phyloP scores from a whole-genome alignment of 2,797 vertebrate species.

The Ctenosaura bakeri region DNA sequence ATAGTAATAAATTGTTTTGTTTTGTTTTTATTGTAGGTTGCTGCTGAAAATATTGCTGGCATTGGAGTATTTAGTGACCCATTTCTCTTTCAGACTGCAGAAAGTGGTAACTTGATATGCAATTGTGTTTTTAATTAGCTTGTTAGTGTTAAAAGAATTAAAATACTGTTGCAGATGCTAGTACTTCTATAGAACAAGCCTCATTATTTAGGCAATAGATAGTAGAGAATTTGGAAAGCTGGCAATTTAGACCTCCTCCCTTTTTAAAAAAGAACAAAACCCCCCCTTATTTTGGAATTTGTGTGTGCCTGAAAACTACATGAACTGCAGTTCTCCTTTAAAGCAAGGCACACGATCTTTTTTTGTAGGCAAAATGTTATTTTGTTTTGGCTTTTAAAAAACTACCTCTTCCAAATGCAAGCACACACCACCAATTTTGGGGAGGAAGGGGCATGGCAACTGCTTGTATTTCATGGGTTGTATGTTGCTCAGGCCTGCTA shows the following conservation, averaged over 20 bases:
- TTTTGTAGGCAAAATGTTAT: no score
- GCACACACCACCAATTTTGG: no score
- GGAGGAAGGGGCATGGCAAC: not conserved
- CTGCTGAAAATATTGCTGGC: slow-evolving; percentile 89
- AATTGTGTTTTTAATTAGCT: not conserved
- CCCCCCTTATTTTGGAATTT: not conserved
- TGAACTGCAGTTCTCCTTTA: no score
- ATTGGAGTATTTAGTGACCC: slow-evolving; percentile 90
- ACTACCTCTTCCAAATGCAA: no score
- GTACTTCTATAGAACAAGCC: not conserved
- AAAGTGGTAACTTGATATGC: slow-evolving; percentile 87
- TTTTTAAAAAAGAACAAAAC: not conserved
- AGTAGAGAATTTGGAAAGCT: not conserved
- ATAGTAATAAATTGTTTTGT: slow-evolving; percentile 65
- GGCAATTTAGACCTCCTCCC: not conserved
- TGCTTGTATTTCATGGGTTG: not conserved
- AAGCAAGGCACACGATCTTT: no score
- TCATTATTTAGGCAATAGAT: not conserved
- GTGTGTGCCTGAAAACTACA: no score
- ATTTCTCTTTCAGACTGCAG: slow-evolving; percentile 93
- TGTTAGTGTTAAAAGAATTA: slow-evolving; percentile 6
- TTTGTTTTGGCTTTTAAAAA: no score
- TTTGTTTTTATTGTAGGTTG: slow-evolving; percentile 86
- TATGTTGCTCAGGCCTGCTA: not conserved
- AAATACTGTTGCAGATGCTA: not conserved